Evolutionary conservation across 2,113 vertebrate genomes (phyloP).

Genomic region (Tricholaema leucomelas): DNA sequence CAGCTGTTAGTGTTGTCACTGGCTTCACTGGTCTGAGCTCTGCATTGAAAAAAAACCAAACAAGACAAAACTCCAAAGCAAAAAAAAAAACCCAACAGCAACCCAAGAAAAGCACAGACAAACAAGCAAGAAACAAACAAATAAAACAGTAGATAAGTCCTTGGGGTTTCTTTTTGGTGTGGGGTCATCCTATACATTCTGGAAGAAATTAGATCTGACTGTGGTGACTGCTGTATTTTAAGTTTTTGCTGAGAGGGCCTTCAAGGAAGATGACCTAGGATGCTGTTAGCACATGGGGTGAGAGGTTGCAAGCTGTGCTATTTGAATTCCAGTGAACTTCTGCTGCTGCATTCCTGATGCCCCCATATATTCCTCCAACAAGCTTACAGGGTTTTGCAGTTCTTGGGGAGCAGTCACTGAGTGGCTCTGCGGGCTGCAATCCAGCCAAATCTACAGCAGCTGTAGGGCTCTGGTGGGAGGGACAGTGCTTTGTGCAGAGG

Average conservation of each 20-base stretch:
- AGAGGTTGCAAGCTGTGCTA: background rate
- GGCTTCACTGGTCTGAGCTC: background rate
- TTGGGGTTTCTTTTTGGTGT: background rate
- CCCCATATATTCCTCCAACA: rapidly evolving
- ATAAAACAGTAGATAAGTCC: background rate
- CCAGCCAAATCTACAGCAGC: background rate
- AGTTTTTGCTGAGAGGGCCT: background rate
- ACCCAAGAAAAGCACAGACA: too few species aligned
- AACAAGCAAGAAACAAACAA: too few species aligned
- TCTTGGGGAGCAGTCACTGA: rapidly evolving
- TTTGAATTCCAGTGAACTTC: background rate
- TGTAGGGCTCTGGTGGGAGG: rapidly evolving
- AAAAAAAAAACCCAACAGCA: too few species aligned
- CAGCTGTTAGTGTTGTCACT: background rate
- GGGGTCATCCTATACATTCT: background rate
- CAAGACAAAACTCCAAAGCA: too few species aligned
- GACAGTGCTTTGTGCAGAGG: background rate
- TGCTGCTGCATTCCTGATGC: background rate
- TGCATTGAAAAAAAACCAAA: background rate
- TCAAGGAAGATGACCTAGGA: background rate
- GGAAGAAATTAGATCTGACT: background rate
- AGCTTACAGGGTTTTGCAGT: background rate
- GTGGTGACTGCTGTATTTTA: background rate
- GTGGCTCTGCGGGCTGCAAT: rapidly evolving
- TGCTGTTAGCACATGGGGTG: background rate